Conservation (phyloP, 2,888 invertebrate species). For the Corythucha ciliata region DNA sequence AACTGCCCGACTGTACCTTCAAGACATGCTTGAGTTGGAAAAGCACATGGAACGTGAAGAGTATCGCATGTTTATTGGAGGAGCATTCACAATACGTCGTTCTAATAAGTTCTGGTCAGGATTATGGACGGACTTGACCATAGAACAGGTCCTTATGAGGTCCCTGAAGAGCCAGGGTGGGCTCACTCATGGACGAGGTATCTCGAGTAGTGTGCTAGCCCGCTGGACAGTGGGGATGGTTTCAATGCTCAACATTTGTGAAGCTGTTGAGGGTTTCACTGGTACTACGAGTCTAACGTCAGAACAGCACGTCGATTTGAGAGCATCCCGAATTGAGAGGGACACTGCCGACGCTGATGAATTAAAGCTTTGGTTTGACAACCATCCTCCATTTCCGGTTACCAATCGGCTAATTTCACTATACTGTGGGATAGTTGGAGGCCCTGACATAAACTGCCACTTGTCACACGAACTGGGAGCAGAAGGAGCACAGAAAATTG, state of each 20-base stretch:
- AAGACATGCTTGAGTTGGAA: conserved; percentile 9
- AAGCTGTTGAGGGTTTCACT: conserved; percentile 30
- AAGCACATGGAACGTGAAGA: neutral
- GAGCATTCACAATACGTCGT: conserved; percentile 10
- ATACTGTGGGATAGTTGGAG: conserved; percentile 31
- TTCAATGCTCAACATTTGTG: conserved; percentile 27
- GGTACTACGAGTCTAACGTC: conserved; percentile 30
- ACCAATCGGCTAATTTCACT: conserved; percentile 23
- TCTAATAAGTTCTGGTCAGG: conserved; percentile 11
- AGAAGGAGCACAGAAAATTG: conserved; percentile 24
- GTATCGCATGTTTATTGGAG: neutral
- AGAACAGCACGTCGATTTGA: conserved; percentile 6
- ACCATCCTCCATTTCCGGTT: conserved; percentile 33
- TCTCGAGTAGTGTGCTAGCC: conserved; percentile 17
- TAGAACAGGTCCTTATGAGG: conserved; percentile 39
- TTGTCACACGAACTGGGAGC: conserved; percentile 28
- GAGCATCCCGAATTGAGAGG: conserved; percentile 28
- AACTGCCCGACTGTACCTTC: conserved; percentile 2
- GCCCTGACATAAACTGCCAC: conserved; percentile 31
- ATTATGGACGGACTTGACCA: conserved; percentile 30
- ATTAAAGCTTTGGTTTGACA: conserved; percentile 33
- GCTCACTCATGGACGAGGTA: conserved; percentile 30
- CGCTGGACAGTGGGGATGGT: conserved; percentile 23
- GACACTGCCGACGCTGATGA: conserved; percentile 32
- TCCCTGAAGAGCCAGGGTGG: conserved; percentile 37